Conservation (phyloP, 2,797 vertebrate species). For the Oreochromis mossambicus region DNA sequence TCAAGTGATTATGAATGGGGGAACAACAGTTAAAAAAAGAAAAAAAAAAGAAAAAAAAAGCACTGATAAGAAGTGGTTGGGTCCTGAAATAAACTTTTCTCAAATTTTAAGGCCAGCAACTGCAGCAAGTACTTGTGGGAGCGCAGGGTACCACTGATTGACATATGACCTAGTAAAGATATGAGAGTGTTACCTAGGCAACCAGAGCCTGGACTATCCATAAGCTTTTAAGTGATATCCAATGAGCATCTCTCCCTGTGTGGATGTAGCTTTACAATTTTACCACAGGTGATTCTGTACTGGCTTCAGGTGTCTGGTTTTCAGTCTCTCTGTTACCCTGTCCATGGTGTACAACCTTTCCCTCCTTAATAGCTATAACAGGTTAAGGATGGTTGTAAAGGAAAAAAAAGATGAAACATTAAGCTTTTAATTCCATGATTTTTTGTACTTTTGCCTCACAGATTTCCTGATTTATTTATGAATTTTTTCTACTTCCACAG, state of each 20-base stretch:
- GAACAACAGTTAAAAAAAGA: background rate
- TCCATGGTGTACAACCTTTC: background rate
- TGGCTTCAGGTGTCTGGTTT: background rate
- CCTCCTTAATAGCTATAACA: background rate
- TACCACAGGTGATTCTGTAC: background rate
- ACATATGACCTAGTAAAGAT: background rate
- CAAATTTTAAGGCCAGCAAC: background rate
- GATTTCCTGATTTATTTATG: background rate
- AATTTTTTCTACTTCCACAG: background rate
- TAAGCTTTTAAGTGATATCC: background rate
- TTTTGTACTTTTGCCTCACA: background rate
- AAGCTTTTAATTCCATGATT: background rate
- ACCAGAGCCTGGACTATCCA: background rate
- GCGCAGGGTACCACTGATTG: background rate
- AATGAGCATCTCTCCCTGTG: background rate
- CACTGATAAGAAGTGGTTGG: background rate
- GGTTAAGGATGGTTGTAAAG: background rate
- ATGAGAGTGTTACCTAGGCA: background rate
- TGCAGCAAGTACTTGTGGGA: background rate
- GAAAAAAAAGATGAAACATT: background rate
- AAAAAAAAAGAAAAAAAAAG: background rate
- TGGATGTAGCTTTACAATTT: background rate
- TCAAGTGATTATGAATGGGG: background rate
- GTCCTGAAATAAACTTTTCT: background rate
- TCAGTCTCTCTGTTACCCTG: background rate